Evolutionary conservation across 1,140 invertebrate species (phyloP).

Genomic region (Gerris buenoi): DNA sequence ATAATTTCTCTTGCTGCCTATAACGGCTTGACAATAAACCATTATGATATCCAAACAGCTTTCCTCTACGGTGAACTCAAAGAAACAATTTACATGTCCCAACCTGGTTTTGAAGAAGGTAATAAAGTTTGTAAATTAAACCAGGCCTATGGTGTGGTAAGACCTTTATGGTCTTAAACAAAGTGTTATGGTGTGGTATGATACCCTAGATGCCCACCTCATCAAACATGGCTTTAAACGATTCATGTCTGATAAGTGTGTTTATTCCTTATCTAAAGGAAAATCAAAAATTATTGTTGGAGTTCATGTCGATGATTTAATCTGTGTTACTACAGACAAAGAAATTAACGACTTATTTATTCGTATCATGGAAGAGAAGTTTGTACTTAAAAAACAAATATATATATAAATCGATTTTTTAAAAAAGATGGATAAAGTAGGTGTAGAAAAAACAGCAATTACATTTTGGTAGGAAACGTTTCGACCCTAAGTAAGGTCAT

Average conservation of each 20-base stretch:
- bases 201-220: not conserved
- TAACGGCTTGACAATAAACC: not conserved
- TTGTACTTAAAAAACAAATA: no score
- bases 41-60: not conserved
- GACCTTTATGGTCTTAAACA: not conserved
- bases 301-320: not conserved
- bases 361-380: no score
- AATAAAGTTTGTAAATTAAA: not conserved
- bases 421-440: no score
- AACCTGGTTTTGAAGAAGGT: not conserved
- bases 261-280: not conserved
- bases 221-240: not conserved
- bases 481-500: no score
- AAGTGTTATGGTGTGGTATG: not conserved
- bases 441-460: no score
- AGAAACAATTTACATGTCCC: not conserved
- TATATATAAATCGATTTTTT: no score
- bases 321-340: not conserved
- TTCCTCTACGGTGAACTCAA: not conserved
- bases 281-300: not conserved
- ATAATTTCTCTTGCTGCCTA: not conserved
- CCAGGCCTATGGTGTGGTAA: no score
- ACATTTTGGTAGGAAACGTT: no score
- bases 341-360: no score
- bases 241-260: not conserved